phyloP scores from a whole-genome alignment of 2,888 invertebrate species.

The Lithodes maja region DNA sequence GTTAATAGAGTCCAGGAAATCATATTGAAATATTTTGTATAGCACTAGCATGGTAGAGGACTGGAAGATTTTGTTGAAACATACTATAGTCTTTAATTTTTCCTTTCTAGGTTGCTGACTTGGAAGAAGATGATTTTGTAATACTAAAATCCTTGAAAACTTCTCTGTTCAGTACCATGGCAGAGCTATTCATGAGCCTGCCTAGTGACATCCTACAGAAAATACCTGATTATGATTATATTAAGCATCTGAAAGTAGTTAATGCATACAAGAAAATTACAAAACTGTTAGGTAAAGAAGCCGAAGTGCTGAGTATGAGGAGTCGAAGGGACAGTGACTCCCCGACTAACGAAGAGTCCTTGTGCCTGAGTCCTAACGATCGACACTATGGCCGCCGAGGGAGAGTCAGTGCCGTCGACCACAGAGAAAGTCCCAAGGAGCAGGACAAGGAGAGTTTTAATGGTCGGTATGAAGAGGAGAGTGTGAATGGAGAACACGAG shows the following conservation, averaged over 20 bases:
- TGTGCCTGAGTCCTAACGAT: conserved; percentile 52
- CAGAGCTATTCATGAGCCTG: conserved; percentile 44
- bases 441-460: too few species aligned
- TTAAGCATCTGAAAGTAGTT: conserved; percentile 48
- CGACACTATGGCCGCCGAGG: conserved; percentile 24
- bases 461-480: too few species aligned
- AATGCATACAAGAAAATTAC: conserved; percentile 53
- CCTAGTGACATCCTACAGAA: conserved; percentile 25
- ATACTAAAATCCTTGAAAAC: conserved; percentile 34
- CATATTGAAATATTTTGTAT: too few species aligned
- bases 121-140: conserved; percentile 51
- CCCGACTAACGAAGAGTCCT: background rate
- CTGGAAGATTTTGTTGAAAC: too few species aligned
- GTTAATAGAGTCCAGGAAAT: too few species aligned
- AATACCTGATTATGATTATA: conserved; percentile 43
- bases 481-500: background rate
- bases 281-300: conserved; percentile 31
- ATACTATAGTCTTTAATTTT: background rate
- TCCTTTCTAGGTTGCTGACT: conserved; percentile 48
- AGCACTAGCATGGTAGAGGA: too few species aligned
- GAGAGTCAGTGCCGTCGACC: background rate
- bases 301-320: background rate
- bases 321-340: background rate
- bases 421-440: too few species aligned
- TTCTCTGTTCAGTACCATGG: conserved; percentile 41